phyloP scores from a whole-genome alignment of 2,888 invertebrate genomes.

The Megalurothrips usitatus region DNA sequence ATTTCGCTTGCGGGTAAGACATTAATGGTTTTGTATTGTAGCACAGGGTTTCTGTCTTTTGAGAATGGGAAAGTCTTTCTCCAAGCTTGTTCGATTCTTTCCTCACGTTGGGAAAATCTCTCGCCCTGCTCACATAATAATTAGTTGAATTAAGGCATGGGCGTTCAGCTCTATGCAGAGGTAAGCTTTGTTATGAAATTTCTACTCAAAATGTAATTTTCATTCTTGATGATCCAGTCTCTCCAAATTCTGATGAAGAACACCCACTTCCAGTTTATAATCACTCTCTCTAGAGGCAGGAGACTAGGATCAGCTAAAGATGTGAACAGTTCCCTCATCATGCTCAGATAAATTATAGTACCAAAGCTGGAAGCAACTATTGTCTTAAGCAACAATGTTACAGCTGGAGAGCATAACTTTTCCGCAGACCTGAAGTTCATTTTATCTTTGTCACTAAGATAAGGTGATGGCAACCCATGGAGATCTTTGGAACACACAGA shows the following conservation, averaged over 20 bases:
- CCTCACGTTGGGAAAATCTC: too few relatives aligned
- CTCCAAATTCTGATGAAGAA: slow-evolving; percentile 30
- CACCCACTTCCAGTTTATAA: slow-evolving; percentile 37
- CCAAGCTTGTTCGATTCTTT: too few relatives aligned
- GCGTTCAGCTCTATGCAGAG: slow-evolving; percentile 37
- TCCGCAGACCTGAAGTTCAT: slow-evolving; percentile 40
- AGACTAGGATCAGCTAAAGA: slow-evolving; percentile 35
- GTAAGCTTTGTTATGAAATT: slow-evolving; percentile 38
- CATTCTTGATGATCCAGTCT: slow-evolving; percentile 36
- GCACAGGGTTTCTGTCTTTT: too few relatives aligned
- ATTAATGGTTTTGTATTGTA: too few relatives aligned
- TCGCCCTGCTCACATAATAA: too few relatives aligned
- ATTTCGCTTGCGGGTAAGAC: too few relatives aligned
- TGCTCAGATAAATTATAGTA: slow-evolving; percentile 38
- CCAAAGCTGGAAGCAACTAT: slow-evolving; percentile 38
- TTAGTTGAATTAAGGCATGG: slow-evolving; percentile 35
- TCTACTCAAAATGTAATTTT: slow-evolving; percentile 36
- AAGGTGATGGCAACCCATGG: slow-evolving; percentile 37
- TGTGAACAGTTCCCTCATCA: slow-evolving; percentile 36
- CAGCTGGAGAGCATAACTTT: slow-evolving; percentile 38
- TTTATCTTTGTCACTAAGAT: slow-evolving; percentile 37
- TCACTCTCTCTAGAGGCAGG: slow-evolving; percentile 35
- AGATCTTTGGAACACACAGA: slow-evolving; percentile 36
- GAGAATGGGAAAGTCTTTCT: too few relatives aligned
- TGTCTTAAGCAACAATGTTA: slow-evolving; percentile 35